Percentiles rank a stretch among this genome's conserved stretches.
Conservation (phyloP, 2,797 vertebrate species). For the Hephaestus fuliginosus region DNA sequence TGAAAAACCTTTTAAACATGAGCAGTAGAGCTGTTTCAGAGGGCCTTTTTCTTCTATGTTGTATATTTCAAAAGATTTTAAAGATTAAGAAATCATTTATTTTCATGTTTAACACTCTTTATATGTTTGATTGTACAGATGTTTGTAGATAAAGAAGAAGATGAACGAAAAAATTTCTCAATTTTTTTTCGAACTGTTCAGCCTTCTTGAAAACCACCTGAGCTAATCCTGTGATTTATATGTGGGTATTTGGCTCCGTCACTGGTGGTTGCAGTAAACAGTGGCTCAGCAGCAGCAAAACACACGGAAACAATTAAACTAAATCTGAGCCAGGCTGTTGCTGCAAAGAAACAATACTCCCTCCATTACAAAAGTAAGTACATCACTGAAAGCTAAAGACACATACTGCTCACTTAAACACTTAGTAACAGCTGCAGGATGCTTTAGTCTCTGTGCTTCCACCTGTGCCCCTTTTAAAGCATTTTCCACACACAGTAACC, state of each 20-base stretch:
- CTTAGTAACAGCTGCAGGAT: slow-evolving; percentile 9
- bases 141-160: slow-evolving; percentile 3
- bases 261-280: slow-evolving; percentile 62
- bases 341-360: slow-evolving; percentile 53
- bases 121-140: background rate
- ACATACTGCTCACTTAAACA: slow-evolving; percentile 28
- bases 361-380: slow-evolving; percentile 25
- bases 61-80: slow-evolving; percentile 28
- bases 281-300: slow-evolving; percentile 64
- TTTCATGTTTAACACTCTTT: background rate
- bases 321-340: slow-evolving; percentile 62
- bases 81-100: slow-evolving; percentile 1
- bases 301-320: slow-evolving; percentile 71
- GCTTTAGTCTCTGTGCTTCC: slow-evolving; percentile 32
- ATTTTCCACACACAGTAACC: slow-evolving; percentile 28
- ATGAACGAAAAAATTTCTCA: slow-evolving; percentile 7
- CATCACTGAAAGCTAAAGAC: slow-evolving; percentile 33
- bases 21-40: background rate
- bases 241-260: slow-evolving; percentile 23
- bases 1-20: slow-evolving; percentile 24
- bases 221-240: slow-evolving; percentile 37
- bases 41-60: background rate
- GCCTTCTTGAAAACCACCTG: slow-evolving; percentile 26
- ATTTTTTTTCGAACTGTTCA: background rate
- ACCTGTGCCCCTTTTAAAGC: slow-evolving; percentile 47